A percentile compares a stretch with the other conserved stretches of the same genome.
Conservation (phyloP, 2,797 vertebrate species). For the Anguilla pacifica region DNA sequence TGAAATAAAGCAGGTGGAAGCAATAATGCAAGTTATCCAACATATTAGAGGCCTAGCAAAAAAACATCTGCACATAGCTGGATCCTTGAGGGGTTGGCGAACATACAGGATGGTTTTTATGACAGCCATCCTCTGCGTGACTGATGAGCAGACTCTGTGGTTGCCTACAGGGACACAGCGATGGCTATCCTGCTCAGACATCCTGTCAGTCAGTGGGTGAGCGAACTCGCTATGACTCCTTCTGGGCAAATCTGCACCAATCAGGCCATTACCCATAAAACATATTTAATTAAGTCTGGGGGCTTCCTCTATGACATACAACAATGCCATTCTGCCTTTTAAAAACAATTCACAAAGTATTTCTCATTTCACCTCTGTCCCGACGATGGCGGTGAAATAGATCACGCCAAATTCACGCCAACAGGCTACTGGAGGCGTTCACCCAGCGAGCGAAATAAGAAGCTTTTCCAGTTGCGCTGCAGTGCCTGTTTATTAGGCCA, state of each 20-base stretch:
- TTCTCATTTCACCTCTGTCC: background rate
- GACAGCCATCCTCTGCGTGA: background rate
- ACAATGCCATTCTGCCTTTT: background rate
- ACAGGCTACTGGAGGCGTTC: background rate
- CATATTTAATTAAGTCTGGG: background rate
- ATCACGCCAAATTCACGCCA: background rate
- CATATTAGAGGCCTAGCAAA: background rate
- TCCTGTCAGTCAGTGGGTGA: background rate
- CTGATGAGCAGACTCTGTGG: background rate
- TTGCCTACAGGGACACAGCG: background rate
- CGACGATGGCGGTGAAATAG: background rate
- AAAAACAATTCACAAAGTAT: background rate
- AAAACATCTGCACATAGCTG: conserved; percentile 11
- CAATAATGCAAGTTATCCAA: background rate
- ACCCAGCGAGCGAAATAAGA: background rate
- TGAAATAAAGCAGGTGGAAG: background rate
- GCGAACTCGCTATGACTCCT: background rate
- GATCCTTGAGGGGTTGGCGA: background rate
- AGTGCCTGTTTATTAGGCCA: background rate
- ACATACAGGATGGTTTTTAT: background rate
- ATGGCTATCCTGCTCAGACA: background rate
- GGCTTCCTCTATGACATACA: background rate
- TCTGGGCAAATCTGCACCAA: background rate
- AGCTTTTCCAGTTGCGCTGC: background rate
- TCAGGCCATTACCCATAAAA: background rate